These are phyloP conservation scores for Sylvilagus bachmani DNA, from an alignment of 2,113 vertebrate genomes.

Conservation along the genomic window DNA sequence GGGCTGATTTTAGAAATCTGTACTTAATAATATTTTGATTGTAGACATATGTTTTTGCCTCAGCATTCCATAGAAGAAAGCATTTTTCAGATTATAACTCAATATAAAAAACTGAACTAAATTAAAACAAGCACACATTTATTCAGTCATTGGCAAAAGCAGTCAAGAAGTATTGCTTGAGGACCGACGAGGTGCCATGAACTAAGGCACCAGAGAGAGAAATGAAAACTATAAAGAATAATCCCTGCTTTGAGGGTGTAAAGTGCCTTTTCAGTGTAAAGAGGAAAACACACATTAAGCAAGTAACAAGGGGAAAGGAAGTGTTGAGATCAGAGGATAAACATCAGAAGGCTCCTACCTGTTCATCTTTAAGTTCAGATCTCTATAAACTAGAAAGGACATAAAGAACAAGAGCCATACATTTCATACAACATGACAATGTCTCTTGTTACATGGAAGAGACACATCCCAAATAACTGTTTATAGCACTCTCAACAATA, in stretches of 20 bases:
- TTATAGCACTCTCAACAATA: slow-evolving; percentile 70
- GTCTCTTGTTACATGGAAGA: slow-evolving; percentile 56
- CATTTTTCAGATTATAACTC: not conserved
- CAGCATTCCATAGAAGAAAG: not conserved
- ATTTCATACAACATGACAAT: slow-evolving; percentile 9
- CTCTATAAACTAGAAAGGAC: not conserved
- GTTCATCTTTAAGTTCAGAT: not conserved
- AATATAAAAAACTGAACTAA: not conserved
- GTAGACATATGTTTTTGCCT: not conserved
- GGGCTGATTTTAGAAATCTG: slow-evolving; percentile 8
- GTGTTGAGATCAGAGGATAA: not conserved
- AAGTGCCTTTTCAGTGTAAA: not conserved
- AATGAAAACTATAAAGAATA: not conserved
- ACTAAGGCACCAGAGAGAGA: not conserved
- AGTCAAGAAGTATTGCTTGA: not conserved
- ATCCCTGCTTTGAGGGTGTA: not conserved
- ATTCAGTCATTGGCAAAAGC: not conserved
- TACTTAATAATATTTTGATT: slow-evolving; percentile 10
- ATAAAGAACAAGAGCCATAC: not conserved
- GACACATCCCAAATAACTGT: slow-evolving; percentile 72
- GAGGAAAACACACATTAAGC: not conserved
- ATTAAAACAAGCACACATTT: not conserved
- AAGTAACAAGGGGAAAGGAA: not conserved
- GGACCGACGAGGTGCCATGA: not conserved
- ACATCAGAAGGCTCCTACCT: not conserved